Evolutionary conservation across 1,140 invertebrate genomes (phyloP), one percentile per base, ranked within the genome.

Genomic region (Macrocentrus cingulum): DNA sequence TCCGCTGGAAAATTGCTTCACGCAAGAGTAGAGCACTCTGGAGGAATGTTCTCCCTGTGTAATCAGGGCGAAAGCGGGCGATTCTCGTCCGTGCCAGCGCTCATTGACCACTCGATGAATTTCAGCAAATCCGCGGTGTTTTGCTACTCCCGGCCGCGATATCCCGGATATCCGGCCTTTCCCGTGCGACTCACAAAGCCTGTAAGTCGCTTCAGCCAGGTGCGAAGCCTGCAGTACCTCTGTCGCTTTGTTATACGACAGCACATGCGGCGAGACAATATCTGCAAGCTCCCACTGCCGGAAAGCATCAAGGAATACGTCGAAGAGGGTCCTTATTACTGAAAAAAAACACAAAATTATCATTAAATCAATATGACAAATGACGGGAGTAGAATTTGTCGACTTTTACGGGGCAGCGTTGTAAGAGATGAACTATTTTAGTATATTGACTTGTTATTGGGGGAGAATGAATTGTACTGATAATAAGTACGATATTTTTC

Each of bases 211-310:
- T 91, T 90, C 66, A 85, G 83, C 16, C 83, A 89, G 74, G 87
- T 91, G 45, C 82, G 86, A 59, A 85, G 87, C 48, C 75, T 92
- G 56, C 87, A 90, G 71, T 87, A 90, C 75, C 77, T 92, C 16
- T 91, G 90, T 68, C 81, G 89, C 49, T 90, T 91, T 77, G 87
- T 90, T 15, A 89, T 92, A 56, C 79, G 89, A 65, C 86, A 90
- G 63, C 84, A 87, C 74, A 86, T 84, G 52, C 79, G 86, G 61
- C 75, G 86, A 58, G 87, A 90, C 68, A 85, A 91, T 68, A 88
- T 91, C 68, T 82, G 87, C 60, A 83, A 86, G 60, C 72, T 91
- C 66, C 88, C 88, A 62, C 79, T 91, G 64, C 90, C 90, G 56
- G 81, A 80, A 53, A 82, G 82, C 60, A 81, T 91, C 53, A 85